These are phyloP conservation scores for Proales similis DNA, from an alignment of 1,140 invertebrate species.

Conservation along the genomic window DNA sequence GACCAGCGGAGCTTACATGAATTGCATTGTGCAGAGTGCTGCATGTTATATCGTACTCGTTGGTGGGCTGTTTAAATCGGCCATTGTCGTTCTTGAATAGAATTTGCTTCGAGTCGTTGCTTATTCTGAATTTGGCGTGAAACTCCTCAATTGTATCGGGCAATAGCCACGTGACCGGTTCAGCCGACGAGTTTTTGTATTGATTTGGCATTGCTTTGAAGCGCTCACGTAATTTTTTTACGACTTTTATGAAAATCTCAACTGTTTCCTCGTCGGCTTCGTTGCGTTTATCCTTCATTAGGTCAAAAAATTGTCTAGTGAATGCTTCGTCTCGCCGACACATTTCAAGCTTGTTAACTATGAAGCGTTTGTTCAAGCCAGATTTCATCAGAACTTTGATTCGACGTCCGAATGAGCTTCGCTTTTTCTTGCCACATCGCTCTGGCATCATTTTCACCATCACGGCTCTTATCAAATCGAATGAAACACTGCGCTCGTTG, in stretches of 20 bases:
- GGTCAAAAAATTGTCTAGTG: slow-evolving; percentile 5
- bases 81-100: slow-evolving; percentile 1
- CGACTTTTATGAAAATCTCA: slow-evolving; percentile 15
- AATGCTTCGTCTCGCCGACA: slow-evolving; percentile 10
- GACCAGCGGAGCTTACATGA: slow-evolving; percentile 7
- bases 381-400: slow-evolving; percentile 37
- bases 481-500: slow-evolving; percentile 33
- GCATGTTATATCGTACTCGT: slow-evolving; percentile 20
- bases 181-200: background rate
- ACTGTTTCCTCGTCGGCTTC: slow-evolving; percentile 16
- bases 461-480: slow-evolving; percentile 8
- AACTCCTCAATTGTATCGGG: slow-evolving; percentile 9
- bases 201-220: background rate
- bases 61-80: slow-evolving; percentile 17
- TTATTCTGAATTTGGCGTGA: slow-evolving; percentile 27
- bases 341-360: slow-evolving; percentile 23
- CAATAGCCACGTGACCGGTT: too few species aligned
- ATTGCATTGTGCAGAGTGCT: slow-evolving; percentile 34
- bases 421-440: background rate
- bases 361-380: slow-evolving; percentile 12
- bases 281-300: background rate
- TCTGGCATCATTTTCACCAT: slow-evolving; percentile 16
- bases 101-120: slow-evolving; percentile 3
- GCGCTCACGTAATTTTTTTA: background rate
- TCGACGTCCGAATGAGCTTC: slow-evolving; percentile 13